These are phyloP conservation scores for Yponomeuta sedellus DNA, from an alignment of 2,888 invertebrate genomes.

Conservation along the genomic window DNA sequence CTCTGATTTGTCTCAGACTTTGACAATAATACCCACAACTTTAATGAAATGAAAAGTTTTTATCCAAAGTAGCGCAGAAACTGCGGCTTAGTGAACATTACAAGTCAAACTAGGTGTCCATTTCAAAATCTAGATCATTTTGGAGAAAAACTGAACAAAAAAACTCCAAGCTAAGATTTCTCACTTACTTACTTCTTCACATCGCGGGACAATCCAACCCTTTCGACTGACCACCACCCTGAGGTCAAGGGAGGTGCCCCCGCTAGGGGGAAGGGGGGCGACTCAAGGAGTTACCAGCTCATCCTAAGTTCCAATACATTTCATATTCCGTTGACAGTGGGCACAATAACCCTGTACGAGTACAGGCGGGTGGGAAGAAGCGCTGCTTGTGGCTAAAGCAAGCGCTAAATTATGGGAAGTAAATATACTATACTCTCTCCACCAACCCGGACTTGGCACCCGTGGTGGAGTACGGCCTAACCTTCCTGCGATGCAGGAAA, in stretches of 20 bases:
- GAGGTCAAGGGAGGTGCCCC: slow-evolving; percentile 49
- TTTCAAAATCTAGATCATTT: no score
- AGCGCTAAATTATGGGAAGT: not conserved
- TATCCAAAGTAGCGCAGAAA: no score
- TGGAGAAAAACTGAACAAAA: no score
- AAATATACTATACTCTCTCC: no score
- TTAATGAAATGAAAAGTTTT: no score
- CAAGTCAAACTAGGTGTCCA: no score
- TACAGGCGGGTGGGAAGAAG: slow-evolving; percentile 31
- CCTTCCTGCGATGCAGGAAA: no score
- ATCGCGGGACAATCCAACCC: slow-evolving; percentile 32
- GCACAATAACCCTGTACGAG: slow-evolving; percentile 60
- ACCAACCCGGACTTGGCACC: no score
- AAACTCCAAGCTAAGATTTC: slow-evolving; percentile 21
- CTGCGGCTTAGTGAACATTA: no score
- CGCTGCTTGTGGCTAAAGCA: slow-evolving; percentile 19
- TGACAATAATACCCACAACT: no score
- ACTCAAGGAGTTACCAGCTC: slow-evolving; percentile 64
- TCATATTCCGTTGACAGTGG: slow-evolving; percentile 76
- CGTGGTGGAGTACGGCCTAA: no score
- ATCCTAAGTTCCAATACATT: slow-evolving; percentile 74
- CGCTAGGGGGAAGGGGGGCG: slow-evolving; percentile 31
- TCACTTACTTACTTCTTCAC: slow-evolving; percentile 36
- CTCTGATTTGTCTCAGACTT: no score
- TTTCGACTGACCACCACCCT: slow-evolving; percentile 47